Evolutionary conservation across 2,888 invertebrate genomes (phyloP), one percentile per base, ranked within the genome.

Genomic region (Hemistola chrysoprasaria): DNA sequence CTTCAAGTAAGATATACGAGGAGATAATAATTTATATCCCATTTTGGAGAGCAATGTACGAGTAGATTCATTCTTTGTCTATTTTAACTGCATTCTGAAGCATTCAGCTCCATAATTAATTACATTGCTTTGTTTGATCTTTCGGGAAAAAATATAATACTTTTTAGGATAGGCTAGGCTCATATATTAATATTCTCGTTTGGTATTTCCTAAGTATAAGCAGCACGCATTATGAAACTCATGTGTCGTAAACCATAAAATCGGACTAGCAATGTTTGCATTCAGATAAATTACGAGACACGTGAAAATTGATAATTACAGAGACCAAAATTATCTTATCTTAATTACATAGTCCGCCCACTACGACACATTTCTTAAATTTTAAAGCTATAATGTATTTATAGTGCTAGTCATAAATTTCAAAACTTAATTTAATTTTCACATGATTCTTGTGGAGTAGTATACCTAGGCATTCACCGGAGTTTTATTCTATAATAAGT

Each of bases 291-390:
- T 68, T 65, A 69, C 63, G 53, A 71, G 75, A 75, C 65, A 71
- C 74, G 77, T 80, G 69, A 82, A 85, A 79, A 82, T 82, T 83
- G 77, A 75, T 86, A 86, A 85, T 83, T 85, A 79, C 75, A 65
- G 62, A 63, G 59, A 71, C 65, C 65, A 69, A 75, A 76, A 72
- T 78, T 78, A 65, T 73, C 80, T 85, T 85, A 86, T 86, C 82
- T 83, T 59, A 51, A 65, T 71, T 67, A 74, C 75, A 74, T 66
- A 51, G 73, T 68, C 66, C 77, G 63, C 77, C 75, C 69, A 77
- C 69, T 70, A 62, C 53, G 56, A 46, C 29, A 44, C 32, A 52
- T 40, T 48, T 50, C 47, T 40, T 40, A 52, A 42, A 47, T 50
- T 50, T 43, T 42, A 25, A 39, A 39, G 41, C 40, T 46, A 33